Evolutionary conservation across 2,888 invertebrate species (phyloP), one percentile per base, ranked within the genome.

Genomic region (Gymnosoma rotundatum): DNA sequence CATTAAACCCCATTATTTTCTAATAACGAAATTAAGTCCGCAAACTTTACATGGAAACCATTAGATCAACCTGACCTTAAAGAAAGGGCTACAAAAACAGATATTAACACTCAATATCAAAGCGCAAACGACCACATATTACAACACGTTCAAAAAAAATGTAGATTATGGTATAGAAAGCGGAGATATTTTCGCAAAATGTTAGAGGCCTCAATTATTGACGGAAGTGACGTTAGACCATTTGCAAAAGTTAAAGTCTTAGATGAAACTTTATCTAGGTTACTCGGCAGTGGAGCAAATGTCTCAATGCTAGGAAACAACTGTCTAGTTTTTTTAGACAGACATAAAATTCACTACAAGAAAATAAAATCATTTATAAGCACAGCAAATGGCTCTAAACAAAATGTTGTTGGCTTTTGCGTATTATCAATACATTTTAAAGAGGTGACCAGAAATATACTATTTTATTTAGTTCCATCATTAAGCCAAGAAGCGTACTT

Each of bases 401-500:
- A 60, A n/a, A 8, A 38, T 20, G 38, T 38, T 10, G 18, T 60
- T 7, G 60, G 60, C 5, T 60, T 60, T 12, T 60, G 60, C 6
- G 10, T 12, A 1, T 6, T 60, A 18, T 38, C 60, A 10, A 38
- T 60, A 18, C 7, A 1, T 38, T 60, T 38, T 38, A 60, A 60
- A 60, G 60, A 38, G 3, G 60, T 60, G 10, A 60, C 38, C 3
- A 9, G 16, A 18, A 18, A 18, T 18, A 38, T 60, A 18, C 9
- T 10, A 12, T 60, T 60, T 18, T 60, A 60, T 60, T n/a, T 60
- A 38, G 60, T 60, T 12, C 60, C 60, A 10, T 60, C 60, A 5
- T 18, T 60, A 14, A n/a, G 36, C 7, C 58, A 60, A 36, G n/a
- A 18, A 18, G 58, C 58, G 2, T 60, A 60, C 20, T 60, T 60